Conservation (phyloP, 2,888 invertebrate species). For the Serrognathus titanus region DNA sequence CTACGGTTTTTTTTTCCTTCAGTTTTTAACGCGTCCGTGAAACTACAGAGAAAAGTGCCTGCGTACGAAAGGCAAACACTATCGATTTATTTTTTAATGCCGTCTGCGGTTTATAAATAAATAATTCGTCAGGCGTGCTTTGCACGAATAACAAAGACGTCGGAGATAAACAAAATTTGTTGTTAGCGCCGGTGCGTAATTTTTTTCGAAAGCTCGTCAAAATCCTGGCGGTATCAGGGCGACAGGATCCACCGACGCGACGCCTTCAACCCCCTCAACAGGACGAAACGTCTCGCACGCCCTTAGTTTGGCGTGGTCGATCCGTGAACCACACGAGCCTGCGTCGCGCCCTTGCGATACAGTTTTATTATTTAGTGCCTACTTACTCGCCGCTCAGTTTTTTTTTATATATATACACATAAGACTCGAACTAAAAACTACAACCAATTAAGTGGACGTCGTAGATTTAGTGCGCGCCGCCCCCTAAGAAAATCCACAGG, state of each 20-base stretch:
- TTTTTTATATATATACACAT: neutral
- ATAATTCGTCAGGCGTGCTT: no score
- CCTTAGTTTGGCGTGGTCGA: neutral
- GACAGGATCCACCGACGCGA: neutral
- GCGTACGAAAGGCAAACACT: neutral
- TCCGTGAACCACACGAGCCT: neutral
- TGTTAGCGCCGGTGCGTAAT: no score
- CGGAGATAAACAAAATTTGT: no score
- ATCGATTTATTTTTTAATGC: neutral
- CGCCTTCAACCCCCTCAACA: neutral
- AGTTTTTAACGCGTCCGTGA: no score
- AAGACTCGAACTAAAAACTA: neutral
- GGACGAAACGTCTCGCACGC: neutral
- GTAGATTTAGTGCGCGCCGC: no score
- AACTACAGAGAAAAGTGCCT: neutral
- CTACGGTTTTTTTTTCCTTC: no score
- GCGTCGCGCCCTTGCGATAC: slow-evolving; percentile 2
- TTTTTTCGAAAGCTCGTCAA: no score
- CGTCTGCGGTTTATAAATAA: no score
- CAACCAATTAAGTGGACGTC: no score
- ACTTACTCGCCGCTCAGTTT: neutral
- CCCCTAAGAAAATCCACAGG: neutral
- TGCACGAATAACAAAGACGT: no score
- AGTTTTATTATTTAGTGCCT: slow-evolving; percentile 3
- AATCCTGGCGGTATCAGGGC: neutral